phyloP scores from a whole-genome alignment of 2,888 invertebrate genomes.

The Parascotia fuliginaria region DNA sequence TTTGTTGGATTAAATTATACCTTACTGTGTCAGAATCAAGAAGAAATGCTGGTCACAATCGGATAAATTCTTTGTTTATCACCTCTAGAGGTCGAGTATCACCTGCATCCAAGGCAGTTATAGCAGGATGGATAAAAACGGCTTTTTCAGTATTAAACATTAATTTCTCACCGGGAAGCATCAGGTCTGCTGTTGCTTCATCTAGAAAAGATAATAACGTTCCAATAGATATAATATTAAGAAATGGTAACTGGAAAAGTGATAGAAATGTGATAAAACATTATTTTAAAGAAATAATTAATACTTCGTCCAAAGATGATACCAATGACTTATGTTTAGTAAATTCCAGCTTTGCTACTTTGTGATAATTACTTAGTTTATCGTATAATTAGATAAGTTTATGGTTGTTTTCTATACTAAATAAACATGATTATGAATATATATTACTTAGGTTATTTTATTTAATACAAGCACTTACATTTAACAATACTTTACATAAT shows the following conservation, averaged over 20 bases:
- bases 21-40: constrained; percentile 6
- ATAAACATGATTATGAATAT: not conserved
- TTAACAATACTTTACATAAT: not conserved
- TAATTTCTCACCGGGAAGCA: constrained; percentile 2
- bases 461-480: constrained; percentile 4
- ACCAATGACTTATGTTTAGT: constrained; percentile 6
- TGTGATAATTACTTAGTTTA: not conserved
- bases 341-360: constrained; percentile 2
- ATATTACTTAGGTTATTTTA: not conserved
- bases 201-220: constrained; percentile 6
- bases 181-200: constrained; percentile 19
- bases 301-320: constrained; percentile 9
- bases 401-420: not conserved
- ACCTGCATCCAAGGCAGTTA: constrained; percentile 12
- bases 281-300: constrained; percentile 21
- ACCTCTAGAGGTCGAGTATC: not conserved
- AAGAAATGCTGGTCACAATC: not conserved
- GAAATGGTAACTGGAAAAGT: constrained; percentile 21
- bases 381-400: too few relatives aligned
- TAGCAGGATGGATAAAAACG: constrained; percentile 23
- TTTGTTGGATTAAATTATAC: constrained; percentile 16
- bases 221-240: constrained; percentile 16
- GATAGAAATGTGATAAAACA: constrained; percentile 14
- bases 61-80: not conserved
- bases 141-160: constrained; percentile 7